A percentile compares a stretch with the other conserved stretches of the same genome.
These are phyloP conservation scores for Chamaea fasciata DNA, from an alignment of 2,113 vertebrate genomes.

Conservation along the genomic window DNA sequence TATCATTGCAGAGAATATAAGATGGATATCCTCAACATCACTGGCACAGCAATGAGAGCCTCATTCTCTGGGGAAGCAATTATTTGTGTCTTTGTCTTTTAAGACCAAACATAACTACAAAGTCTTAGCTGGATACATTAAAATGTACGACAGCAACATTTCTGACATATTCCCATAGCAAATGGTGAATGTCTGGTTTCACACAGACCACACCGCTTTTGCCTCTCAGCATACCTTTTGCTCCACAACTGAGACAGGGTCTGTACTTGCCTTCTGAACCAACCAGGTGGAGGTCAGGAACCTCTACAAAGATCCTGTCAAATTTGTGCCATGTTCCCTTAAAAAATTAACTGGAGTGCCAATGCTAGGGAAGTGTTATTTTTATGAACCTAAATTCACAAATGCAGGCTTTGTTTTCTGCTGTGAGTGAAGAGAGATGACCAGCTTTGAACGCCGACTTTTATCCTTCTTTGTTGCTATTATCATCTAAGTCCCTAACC, in stretches of 20 bases:
- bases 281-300: background rate
- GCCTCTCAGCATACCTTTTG: background rate
- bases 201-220: background rate
- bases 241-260: background rate
- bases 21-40: background rate
- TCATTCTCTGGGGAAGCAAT: background rate
- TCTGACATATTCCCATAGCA: background rate
- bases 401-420: background rate
- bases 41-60: background rate
- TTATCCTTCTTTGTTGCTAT: background rate
- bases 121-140: background rate
- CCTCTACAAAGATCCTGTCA: background rate
- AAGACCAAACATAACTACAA: background rate
- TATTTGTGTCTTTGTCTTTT: background rate
- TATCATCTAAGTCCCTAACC: background rate
- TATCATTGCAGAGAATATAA: background rate
- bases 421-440: background rate
- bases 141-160: background rate
- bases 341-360: background rate
- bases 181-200: background rate
- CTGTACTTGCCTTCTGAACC: background rate
- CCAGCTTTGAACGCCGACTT: background rate
- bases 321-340: fast-evolving
- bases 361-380: background rate
- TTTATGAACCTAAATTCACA: background rate